Percentiles rank a stretch among this genome's conserved stretches.
Evolutionary conservation across 2,888 invertebrate genomes (phyloP).

Genomic region (Parnassius mnemosyne): DNA sequence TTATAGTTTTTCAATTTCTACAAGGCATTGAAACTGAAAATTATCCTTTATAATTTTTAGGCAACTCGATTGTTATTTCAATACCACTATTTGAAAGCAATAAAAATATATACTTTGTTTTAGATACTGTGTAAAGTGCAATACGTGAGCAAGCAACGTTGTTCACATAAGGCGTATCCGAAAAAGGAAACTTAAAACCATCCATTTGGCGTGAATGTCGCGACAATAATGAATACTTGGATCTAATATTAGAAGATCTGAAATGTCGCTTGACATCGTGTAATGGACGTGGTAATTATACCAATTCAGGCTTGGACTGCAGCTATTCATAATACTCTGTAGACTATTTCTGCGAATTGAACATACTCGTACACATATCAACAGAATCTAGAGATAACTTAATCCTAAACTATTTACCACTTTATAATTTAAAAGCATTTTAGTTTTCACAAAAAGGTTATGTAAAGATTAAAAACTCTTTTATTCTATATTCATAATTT

Average conservation of each 20-base stretch:
- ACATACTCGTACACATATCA: no score
- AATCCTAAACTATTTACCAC: no score
- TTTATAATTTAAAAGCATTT: no score
- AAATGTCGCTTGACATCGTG: constrained; percentile 55
- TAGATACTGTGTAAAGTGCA: constrained; percentile 36
- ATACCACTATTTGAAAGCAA: neutral
- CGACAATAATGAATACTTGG: constrained; percentile 58
- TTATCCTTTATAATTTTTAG: no score
- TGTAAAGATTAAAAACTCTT: no score
- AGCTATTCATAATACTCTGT: constrained; percentile 38
- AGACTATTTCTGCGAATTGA: constrained; percentile 57
- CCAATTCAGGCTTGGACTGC: constrained; percentile 54
- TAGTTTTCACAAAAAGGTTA: constrained; percentile 22
- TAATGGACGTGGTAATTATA: constrained; percentile 47
- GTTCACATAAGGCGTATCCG: constrained; percentile 38
- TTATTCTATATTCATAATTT: constrained; percentile 55
- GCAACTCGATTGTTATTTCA: no score
- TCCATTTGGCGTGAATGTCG: constrained; percentile 45
- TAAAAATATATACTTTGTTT: constrained; percentile 34
- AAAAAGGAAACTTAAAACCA: constrained; percentile 56
- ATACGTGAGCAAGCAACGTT: constrained; percentile 33
- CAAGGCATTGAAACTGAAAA: no score
- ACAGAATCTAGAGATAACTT: no score
- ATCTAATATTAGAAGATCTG: constrained; percentile 57
- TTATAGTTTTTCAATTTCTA: no score